phyloP scores from a whole-genome alignment of 2,113 vertebrate species.

The Propithecus coquereli region DNA sequence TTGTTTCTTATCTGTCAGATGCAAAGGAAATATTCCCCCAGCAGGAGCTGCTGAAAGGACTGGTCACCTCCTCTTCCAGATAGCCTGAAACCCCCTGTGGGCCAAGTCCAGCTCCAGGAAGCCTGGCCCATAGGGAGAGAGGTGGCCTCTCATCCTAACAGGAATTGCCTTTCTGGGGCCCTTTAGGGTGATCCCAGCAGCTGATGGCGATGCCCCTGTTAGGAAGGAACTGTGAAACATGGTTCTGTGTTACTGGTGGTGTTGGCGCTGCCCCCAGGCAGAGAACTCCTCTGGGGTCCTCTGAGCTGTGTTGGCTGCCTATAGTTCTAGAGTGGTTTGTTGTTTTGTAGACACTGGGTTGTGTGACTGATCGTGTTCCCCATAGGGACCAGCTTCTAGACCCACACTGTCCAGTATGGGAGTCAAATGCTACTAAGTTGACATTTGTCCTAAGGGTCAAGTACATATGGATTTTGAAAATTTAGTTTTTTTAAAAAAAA shows the following conservation, averaged over 20 bases:
- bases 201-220: not conserved
- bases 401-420: not conserved
- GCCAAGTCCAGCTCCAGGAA: not conserved
- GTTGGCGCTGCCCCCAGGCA: not conserved
- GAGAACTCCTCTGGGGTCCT: no score
- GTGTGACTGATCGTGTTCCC: not conserved
- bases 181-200: not conserved
- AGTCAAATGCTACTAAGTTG: not conserved
- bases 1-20: not conserved
- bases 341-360: not conserved
- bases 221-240: not conserved
- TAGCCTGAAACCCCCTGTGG: not conserved
- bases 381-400: not conserved
- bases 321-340: not conserved
- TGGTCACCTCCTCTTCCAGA: not conserved
- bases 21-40: not conserved
- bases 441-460: not conserved
- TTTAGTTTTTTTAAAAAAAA: not conserved
- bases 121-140: no score
- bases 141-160: not conserved
- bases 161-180: not conserved
- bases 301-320: not conserved
- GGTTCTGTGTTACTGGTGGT: not conserved
- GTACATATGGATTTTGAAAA: not conserved
- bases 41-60: not conserved